Evolutionary conservation across 1,140 invertebrate genomes (phyloP).

Genomic region (Littorina saxatilis): DNA sequence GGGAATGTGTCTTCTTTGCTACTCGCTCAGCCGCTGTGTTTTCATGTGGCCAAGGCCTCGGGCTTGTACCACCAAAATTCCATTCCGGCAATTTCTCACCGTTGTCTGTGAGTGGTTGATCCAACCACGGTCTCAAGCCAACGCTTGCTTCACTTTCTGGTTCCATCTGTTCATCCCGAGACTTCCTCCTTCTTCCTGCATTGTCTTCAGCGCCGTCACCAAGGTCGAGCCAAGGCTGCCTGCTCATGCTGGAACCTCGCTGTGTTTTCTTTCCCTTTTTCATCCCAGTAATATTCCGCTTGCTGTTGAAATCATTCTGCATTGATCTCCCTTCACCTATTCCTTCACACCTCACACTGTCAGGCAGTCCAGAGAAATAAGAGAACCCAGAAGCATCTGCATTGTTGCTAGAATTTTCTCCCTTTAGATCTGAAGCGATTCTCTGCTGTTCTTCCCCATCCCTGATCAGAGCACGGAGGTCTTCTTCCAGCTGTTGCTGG

Average conservation of each 20-base stretch:
- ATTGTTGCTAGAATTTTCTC: neutral
- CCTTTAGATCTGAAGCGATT: slow-evolving; percentile 15
- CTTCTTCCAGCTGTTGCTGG: slow-evolving; percentile 30
- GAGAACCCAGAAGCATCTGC: neutral
- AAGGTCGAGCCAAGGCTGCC: neutral
- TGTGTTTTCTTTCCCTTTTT: neutral
- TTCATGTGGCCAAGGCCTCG: too few species aligned
- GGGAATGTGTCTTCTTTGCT: too few species aligned
- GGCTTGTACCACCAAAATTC: too few species aligned
- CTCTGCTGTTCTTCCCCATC: slow-evolving; percentile 30
- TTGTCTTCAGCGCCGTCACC: neutral
- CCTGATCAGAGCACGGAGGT: slow-evolving; percentile 1
- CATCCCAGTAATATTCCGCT: neutral
- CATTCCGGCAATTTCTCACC: neutral
- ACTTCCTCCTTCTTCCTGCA: neutral
- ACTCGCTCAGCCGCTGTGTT: too few species aligned
- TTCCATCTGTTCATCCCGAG: neutral
- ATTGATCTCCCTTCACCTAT: neutral
- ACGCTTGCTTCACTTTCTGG: neutral
- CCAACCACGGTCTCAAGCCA: neutral
- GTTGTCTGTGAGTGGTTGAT: neutral
- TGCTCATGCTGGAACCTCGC: neutral
- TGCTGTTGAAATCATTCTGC: neutral
- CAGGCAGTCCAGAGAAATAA: neutral
- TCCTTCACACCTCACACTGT: neutral